Base-by-base conservation (phyloP, 2,113 vertebrate genomes). In the Lophius piscatorius region DNA sequence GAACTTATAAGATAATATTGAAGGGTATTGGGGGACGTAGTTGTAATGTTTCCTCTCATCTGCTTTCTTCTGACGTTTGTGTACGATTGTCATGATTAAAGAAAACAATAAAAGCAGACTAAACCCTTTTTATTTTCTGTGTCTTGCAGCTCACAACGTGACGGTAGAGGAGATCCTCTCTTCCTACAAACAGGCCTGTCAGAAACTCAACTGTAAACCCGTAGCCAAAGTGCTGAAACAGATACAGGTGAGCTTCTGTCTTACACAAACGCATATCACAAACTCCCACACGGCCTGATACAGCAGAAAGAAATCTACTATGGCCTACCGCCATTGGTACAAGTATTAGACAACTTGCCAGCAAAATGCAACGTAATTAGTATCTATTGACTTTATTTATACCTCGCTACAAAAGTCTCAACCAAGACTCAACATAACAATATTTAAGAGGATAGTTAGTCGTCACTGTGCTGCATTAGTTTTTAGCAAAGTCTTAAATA, bases 141-240 rank as follows among this genome's bases (percentile, higher is more conserved):
- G 41, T 84, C 72, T 86, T 86, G 1, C 90, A 98, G 96, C 96
- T 84, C 95, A 94, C 84, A 96, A 98, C 9, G 96, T 95, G 90
- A 98, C 96, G 0, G 92, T 97, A 38, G 94, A 98, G 0, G 95
- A 97, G 59, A 92, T 98, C 55, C 14, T 96, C 35, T 66, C 84
- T 0, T 93, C 94, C 55, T 98, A 98, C 87, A 92, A 89, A 68
- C 93, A 94, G 55, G 93, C 94, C 77, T 98, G 96, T 85, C 95
- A 95, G 90, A 98, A 98, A 58, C 92, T 98, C 52, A 97, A 91
- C 91, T 96, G 95, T 90, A 94, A 95, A 50, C 94, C 95, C 74
- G 94, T 96, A n/a, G 87, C 94, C 58, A 96, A 96, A 86, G 92
- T 98, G 40, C 91, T 97, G 55, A 91, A 91, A 78, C 96, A 98